Percentiles rank a stretch among this genome's conserved stretches.
Evolutionary conservation across 2,797 vertebrate species (phyloP).

Genomic region (Simalia tracyae): DNA sequence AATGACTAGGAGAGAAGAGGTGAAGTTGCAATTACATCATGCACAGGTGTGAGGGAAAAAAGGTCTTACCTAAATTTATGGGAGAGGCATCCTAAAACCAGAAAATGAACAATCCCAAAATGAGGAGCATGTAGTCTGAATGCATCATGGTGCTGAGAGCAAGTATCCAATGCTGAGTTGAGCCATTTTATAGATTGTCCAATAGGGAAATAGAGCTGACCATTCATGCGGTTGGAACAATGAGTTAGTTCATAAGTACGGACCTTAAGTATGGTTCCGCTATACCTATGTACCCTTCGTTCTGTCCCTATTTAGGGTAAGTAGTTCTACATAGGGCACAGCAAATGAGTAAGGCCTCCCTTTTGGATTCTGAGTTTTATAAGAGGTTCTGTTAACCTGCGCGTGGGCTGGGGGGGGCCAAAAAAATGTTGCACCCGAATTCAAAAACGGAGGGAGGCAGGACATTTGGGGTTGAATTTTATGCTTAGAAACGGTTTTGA

Average conservation of each 20-base stretch:
- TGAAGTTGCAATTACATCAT: not conserved
- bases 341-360: no score
- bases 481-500: no score
- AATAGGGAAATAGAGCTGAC: not conserved
- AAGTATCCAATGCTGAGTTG: not conserved
- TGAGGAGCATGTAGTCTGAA: not conserved
- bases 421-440: no score
- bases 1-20: not conserved
- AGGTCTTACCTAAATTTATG: fast-evolving
- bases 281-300: no score
- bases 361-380: no score
- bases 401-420: no score
- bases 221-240: not conserved
- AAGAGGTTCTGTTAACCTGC: no score
- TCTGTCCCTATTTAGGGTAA: no score
- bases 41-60: not conserved
- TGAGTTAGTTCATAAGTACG: not conserved
- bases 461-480: no score
- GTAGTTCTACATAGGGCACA: no score
- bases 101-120: not conserved
- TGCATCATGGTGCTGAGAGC: not conserved
- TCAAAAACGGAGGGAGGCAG: no score
- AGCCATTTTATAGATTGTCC: not conserved
- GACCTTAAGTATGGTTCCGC: not conserved
- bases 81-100: not conserved